Evolutionary conservation across 2,888 invertebrate species (phyloP), one percentile per base, ranked within the genome.

Genomic region (Drosophila diplacantha): DNA sequence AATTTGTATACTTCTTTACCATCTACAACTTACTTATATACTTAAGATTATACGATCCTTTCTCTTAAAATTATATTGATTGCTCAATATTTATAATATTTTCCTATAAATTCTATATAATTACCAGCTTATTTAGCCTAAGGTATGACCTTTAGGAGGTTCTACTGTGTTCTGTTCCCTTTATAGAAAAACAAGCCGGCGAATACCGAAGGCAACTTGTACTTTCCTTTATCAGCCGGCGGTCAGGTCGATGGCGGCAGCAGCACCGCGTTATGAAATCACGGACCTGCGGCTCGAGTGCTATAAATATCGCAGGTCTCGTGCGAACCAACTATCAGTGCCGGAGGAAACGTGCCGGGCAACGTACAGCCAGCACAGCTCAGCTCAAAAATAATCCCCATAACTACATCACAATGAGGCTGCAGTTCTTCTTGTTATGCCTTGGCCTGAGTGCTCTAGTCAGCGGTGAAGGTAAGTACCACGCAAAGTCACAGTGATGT

Each of bases 231-330:
- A 78, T 82, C 83, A 80, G 64, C 54, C 63, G 34, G 47, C 60
- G 46, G 39, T 58, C 59, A 60, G 60, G 52, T 49, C 71, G 53
- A 22, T 53, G 60, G 49, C 66, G 66, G 46, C 66, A 64, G 32
- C 59, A 74, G 59, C 51, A 18, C 14, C 18, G 66, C 60, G 61
- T 74, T 74, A 77, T 64, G 67, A 69, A 67, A 74, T 62, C 46
- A 53, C 3, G 32, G 20, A 37, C 38, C 26, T 51, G 38, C 34
- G 24, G 12, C 37, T 38, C 29, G 41, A 7, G 4, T 49, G 46
- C 75, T 78, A 78, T 78, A 78, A 83, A 78, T 81, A 81, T 46
- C 41, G 47, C 62, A 39, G 53, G 83, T 78, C 78, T 74, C 78
- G 78, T 78, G 83, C 57, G 32, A 58, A 26, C 47, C 47, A 22